Evolutionary conservation across 2,888 invertebrate genomes (phyloP).

Genomic region (Leptinotarsa rubiginosa): DNA sequence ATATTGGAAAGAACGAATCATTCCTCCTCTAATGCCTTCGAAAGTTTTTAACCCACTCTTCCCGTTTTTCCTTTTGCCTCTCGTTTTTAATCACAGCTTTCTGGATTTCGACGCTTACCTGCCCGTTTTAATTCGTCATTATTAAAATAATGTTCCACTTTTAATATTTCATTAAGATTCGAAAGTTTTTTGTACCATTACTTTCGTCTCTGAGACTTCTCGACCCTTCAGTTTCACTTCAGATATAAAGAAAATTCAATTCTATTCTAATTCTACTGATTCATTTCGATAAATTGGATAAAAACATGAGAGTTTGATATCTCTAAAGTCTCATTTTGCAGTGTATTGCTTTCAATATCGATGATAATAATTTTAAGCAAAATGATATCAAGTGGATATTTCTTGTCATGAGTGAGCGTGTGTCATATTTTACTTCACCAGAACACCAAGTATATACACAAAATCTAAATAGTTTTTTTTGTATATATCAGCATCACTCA

Average conservation of each 20-base stretch:
- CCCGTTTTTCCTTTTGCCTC: conserved; percentile 48
- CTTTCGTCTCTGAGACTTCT: conserved; percentile 39
- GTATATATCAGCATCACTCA: too few relatives aligned
- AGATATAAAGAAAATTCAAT: conserved; percentile 19
- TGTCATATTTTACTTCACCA: too few relatives aligned
- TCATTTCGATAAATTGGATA: conserved; percentile 15
- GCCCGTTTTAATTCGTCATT: conserved; percentile 67
- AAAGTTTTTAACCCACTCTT: conserved; percentile 51
- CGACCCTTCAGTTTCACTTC: conserved; percentile 38
- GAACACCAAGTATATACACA: too few relatives aligned
- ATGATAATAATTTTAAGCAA: not conserved
- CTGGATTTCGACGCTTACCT: conserved; percentile 62
- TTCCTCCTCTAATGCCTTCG: conserved; percentile 40
- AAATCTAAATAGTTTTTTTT: too few relatives aligned
- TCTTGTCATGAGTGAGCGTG: too few relatives aligned
- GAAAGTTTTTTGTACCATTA: conserved; percentile 51
- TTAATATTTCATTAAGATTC: conserved; percentile 67
- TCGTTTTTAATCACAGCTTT: conserved; percentile 64
- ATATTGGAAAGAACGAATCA: conserved; percentile 34
- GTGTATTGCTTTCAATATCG: not conserved
- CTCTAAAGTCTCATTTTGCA: not conserved
- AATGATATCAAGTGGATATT: not conserved
- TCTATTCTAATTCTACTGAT: not conserved
- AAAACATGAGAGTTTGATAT: not conserved
- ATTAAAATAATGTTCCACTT: conserved; percentile 67